Evolutionary conservation across 2,113 vertebrate species (phyloP), one percentile per base, ranked within the genome.

Genomic region (Sinocyclocheilus anophthalmus): DNA sequence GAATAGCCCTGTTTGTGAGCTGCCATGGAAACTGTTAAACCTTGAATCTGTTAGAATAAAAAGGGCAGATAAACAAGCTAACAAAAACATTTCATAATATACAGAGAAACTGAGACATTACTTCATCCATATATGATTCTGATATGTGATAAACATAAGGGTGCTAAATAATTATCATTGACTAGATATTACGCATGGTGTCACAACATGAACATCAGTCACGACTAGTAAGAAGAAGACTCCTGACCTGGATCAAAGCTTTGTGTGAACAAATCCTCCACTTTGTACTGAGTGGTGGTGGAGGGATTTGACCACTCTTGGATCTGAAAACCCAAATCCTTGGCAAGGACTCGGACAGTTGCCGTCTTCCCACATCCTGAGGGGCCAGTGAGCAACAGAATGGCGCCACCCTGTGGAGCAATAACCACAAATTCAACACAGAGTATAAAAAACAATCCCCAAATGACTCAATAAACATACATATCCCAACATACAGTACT

Each of bases 251-350:
- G 86, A 90, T 92, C 91, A 92, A 95, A 92, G 20, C 89, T 84
- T 42, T 92, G 92, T 67, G 84, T 94, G 59, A 94, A 91, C 5
- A 90, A 85, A 22, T 96, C 94, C 50, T 96, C 94, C 86, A 92
- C 94, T 84, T 93, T 90, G 80, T 94, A 95, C 90, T 97, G 93
- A 42, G 30, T 83, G 2, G 92, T 88, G 45, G 91, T 94, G 78
- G 95, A n/a, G 6, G 97, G 96, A 92, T 98, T 99, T 84, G 92
- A 94, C 98, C 98, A 99, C 84, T 99, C 97, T 86, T 98, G 98
- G 57, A 98, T 87, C 45, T 96, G 94, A 89, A 97, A 84, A 18
- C 92, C 94, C 88, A 95, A 91, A 39, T 98, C 96, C 88, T 88
- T 93, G 61, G 94, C 93, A 70, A 99, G 72, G 87, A 98, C 94